Percentiles rank a stretch among this genome's conserved stretches.
Conservation (phyloP, 2,888 invertebrate genomes). For the Heteromyza rotundicornis region DNA sequence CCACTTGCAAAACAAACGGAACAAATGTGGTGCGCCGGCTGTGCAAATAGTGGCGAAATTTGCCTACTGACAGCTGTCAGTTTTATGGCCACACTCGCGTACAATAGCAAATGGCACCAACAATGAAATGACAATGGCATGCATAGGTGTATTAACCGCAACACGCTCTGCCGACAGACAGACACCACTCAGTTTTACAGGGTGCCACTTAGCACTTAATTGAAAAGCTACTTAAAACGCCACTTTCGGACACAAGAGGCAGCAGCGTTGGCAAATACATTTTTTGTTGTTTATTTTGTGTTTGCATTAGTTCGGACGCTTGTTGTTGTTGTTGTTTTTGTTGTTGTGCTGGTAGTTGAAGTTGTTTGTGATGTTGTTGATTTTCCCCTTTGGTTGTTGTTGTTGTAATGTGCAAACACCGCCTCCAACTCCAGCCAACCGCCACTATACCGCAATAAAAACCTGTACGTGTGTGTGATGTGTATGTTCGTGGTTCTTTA, state of each 20-base stretch:
- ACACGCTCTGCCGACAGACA: neutral
- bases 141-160: neutral
- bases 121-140: slow-evolving; percentile 13
- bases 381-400: neutral
- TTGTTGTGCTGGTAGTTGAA: neutral
- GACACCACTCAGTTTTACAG: slow-evolving; percentile 9
- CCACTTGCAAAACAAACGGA: too few relatives aligned
- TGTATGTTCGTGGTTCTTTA: too few relatives aligned
- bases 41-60: too few relatives aligned
- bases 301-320: neutral
- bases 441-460: too few relatives aligned
- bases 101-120: slow-evolving; percentile 23
- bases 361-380: neutral
- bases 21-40: too few relatives aligned
- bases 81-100: slow-evolving; percentile 47
- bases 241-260: slow-evolving; percentile 41
- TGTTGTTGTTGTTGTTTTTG: neutral
- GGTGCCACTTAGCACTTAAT: slow-evolving; percentile 53
- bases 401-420: neutral
- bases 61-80: slow-evolving; percentile 57
- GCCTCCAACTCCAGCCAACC: too few relatives aligned
- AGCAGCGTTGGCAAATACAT: neutral
- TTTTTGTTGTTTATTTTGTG: neutral
- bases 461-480: too few relatives aligned
- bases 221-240: slow-evolving; percentile 54